Evolutionary conservation across 2,113 vertebrate species (phyloP).

Genomic region (Panurus biarmicus): DNA sequence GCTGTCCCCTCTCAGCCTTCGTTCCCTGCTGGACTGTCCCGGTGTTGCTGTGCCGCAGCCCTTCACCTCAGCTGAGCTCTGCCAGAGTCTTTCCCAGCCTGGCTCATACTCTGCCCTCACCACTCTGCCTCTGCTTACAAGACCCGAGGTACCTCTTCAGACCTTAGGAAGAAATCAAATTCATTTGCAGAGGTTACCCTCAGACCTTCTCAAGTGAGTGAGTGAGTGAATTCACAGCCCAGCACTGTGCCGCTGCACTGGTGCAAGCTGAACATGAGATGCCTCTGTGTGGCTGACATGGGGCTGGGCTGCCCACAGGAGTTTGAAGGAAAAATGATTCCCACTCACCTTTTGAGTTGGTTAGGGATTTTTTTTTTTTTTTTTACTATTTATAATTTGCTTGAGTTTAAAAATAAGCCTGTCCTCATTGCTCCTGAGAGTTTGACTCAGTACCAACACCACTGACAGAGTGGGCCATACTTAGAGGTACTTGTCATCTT

Average conservation of each 20-base stretch:
- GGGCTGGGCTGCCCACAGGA: neutral
- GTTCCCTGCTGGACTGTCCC: fast-evolving
- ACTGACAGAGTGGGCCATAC: neutral
- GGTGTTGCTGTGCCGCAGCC: fast-evolving
- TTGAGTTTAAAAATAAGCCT: neutral
- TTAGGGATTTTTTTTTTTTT: neutral
- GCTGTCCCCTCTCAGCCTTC: neutral
- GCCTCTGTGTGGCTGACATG: neutral
- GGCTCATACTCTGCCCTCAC: neutral
- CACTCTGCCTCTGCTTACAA: neutral
- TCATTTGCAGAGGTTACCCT: neutral
- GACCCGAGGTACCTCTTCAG: neutral
- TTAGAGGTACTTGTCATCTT: neutral
- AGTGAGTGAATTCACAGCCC: neutral
- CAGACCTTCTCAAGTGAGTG: neutral
- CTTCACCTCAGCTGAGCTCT: neutral
- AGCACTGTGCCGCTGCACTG: fast-evolving
- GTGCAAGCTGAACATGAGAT: neutral
- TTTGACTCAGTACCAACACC: neutral
- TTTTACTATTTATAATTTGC: neutral
- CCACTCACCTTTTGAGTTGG: neutral
- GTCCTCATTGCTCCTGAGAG: neutral
- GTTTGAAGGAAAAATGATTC: neutral
- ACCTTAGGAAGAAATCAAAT: neutral
- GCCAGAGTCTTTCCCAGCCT: neutral